phyloP scores from a whole-genome alignment of 2,888 invertebrate species.

The Netelia fuscicornis region DNA sequence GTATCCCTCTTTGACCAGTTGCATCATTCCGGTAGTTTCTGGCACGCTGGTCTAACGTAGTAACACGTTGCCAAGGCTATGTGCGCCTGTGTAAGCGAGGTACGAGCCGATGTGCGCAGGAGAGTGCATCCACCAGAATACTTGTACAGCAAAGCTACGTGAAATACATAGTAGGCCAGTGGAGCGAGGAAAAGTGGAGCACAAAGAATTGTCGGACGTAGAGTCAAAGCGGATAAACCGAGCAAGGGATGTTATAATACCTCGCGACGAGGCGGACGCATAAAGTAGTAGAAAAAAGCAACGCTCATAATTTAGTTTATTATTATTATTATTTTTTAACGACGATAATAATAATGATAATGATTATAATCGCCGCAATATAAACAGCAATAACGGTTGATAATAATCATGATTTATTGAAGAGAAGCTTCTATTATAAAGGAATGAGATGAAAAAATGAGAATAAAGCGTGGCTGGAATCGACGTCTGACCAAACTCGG shows the following conservation, averaged over 20 bases:
- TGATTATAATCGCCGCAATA: no score
- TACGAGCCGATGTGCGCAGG: slow-evolving; percentile 11
- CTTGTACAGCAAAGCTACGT: slow-evolving; percentile 27
- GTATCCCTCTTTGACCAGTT: slow-evolving; percentile 62
- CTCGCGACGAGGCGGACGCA: not conserved
- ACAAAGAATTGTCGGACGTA: slow-evolving; percentile 35
- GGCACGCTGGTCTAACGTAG: slow-evolving; percentile 54
- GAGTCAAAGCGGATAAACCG: slow-evolving; percentile 36
- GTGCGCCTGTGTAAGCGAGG: not conserved
- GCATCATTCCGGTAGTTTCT: slow-evolving; percentile 65
- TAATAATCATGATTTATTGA: no score
- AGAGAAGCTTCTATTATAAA: no score
- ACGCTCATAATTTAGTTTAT: not conserved
- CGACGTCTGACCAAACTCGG: no score
- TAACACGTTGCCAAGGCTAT: slow-evolving; percentile 59
- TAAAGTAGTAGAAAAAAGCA: not conserved
- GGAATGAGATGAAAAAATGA: no score
- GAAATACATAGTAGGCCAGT: slow-evolving; percentile 21
- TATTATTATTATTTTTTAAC: not conserved
- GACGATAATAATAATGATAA: not conserved
- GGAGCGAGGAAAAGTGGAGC: slow-evolving; percentile 32
- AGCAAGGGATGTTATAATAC: slow-evolving; percentile 9
- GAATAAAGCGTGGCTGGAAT: no score
- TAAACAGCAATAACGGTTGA: no score
- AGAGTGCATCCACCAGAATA: slow-evolving; percentile 8